These are phyloP conservation scores for Illadopsis cleaveri DNA, from an alignment of 2,113 vertebrate genomes.

Conservation along the genomic window DNA sequence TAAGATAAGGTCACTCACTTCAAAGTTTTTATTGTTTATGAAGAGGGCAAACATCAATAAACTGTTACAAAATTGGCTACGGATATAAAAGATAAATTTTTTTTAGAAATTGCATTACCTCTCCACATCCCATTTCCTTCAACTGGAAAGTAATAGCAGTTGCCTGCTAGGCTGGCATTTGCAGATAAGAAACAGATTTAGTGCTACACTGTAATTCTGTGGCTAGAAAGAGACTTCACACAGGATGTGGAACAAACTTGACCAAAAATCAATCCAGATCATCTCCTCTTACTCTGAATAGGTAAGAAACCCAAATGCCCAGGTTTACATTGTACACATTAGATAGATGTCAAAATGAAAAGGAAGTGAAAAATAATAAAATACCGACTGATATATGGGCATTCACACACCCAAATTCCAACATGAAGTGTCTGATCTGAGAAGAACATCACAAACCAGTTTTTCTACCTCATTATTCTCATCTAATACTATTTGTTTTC, in stretches of 20 bases:
- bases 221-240: not conserved
- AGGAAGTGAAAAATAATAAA: not conserved
- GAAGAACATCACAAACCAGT: conserved; percentile 7
- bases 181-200: conserved; percentile 23
- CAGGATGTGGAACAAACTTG: not conserved
- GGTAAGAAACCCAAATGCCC: not conserved
- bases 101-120: not conserved
- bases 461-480: conserved; percentile 26
- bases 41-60: conserved; percentile 19
- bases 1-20: conserved; percentile 4
- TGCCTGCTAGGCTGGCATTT: not conserved
- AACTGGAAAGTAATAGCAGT: not conserved
- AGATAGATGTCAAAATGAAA: not conserved
- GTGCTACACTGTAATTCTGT: not conserved
- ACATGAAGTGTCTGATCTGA: not conserved
- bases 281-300: not conserved
- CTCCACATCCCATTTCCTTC: not conserved
- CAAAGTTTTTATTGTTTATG: not conserved
- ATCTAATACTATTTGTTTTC: not conserved
- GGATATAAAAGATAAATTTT: not conserved
- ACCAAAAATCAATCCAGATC: not conserved
- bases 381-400: not conserved
- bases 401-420: not conserved
- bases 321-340: not conserved
- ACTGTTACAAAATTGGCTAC: not conserved